Base-by-base conservation (phyloP, 2,888 invertebrate species). In the Sycophila texana region DNA sequence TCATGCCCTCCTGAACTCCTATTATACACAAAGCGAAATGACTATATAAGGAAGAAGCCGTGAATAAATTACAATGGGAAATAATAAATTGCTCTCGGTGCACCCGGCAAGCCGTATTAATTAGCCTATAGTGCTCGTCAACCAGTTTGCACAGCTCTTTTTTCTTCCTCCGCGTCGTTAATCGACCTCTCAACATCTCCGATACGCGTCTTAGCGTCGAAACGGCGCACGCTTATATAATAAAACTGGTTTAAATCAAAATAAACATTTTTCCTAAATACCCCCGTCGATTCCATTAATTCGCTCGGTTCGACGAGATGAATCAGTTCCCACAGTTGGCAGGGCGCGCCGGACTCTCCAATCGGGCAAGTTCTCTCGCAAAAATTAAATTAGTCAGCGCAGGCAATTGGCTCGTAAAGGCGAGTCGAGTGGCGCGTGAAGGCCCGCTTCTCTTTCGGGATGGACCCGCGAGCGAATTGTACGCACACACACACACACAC, bases 21-120 rank as follows among this genome's bases (percentile, higher is more conserved):
- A 49, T 79, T n/a, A n/a, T n/a, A n/a, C n/a, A 78, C 63, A 63
- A 22, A 65, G 70, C 65, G 70, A 79, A 70, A 74, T 10, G 74
- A 53, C 68, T 74, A 18, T 74, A 78, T 57, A 74, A 18, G 74
- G 57, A 1, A 12, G 49, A 47, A 65, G 47, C 65, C 22, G 57
- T 77, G 73, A 51, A 76, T 76, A 65, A 20, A 79, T 79, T 79
- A 63, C 78, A 30, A 49, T 68, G 58, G 47, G 63, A 76, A 76
- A 76, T 76, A 74, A 79, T 79, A 79, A 74, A 79, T 58, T 74
- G 60, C 72, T 72, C 58, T 66, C n/a, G 39, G 1, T 39, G 26
- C 58, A 49, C 18, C 63, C 47, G 26, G 67, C 67, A 30, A 39
- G 57, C 66, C 55, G 74, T 74, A 79, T 79, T 79, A 79, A 79